Evolutionary conservation across 2,113 vertebrate genomes (phyloP).

Genomic region (Sigmodon hispidus): DNA sequence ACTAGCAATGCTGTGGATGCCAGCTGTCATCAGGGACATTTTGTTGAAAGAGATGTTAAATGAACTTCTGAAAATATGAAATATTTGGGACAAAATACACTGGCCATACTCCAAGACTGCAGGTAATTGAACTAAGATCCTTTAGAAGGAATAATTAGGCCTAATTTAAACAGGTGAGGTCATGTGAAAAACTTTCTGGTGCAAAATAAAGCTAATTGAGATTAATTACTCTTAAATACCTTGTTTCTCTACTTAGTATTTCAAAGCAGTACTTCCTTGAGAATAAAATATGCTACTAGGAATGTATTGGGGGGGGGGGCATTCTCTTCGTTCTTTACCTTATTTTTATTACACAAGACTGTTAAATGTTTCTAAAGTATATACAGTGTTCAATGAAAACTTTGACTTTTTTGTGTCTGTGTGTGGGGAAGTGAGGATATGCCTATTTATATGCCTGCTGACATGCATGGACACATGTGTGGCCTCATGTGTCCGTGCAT

Average conservation of each 20-base stretch:
- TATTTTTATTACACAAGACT: not conserved
- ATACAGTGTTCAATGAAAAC: not conserved
- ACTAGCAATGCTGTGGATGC: constrained; percentile 34
- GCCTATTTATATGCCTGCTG: not conserved
- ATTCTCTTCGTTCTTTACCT: not conserved
- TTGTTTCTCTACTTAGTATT: constrained; percentile 44
- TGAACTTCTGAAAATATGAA: constrained; percentile 67
- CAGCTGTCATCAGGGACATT: constrained; percentile 33
- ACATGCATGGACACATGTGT: not conserved
- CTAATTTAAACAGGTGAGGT: constrained; percentile 75
- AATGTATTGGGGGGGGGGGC: not conserved
- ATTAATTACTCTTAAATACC: constrained; percentile 68
- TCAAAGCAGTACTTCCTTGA: constrained; percentile 54
- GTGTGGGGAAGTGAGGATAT: not conserved
- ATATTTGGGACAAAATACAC: constrained; percentile 66
- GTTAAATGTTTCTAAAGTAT: not conserved
- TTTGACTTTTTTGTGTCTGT: not conserved
- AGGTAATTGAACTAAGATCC: constrained; percentile 70
- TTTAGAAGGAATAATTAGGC: constrained; percentile 71
- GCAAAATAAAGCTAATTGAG: constrained; percentile 75
- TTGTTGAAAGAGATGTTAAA: constrained; percentile 70
- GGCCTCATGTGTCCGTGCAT: not conserved
- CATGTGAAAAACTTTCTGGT: constrained; percentile 79
- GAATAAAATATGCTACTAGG: constrained; percentile 34
- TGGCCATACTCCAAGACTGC: constrained; percentile 61